A percentile compares a stretch with the other conserved stretches of the same genome.
phyloP scores from a whole-genome alignment of 2,888 invertebrate species.

The Cephus rjabovi region DNA sequence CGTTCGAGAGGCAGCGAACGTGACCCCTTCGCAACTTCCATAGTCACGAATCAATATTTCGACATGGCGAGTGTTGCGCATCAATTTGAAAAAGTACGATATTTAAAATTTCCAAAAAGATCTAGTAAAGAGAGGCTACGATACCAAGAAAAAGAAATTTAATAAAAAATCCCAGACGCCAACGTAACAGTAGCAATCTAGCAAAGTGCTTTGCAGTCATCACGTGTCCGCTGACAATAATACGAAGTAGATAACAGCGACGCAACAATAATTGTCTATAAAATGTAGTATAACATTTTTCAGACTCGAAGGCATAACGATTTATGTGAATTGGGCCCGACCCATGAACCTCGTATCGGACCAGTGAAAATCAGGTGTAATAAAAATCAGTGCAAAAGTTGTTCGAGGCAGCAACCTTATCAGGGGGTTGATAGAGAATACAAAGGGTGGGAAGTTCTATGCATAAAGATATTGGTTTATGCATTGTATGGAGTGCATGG shows the following conservation, averaged over 20 bases:
- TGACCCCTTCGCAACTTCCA: not conserved
- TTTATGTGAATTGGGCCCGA: not conserved
- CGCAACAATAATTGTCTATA: not conserved
- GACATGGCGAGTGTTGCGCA: not conserved
- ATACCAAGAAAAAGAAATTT: not conserved
- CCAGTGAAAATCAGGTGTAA: not conserved
- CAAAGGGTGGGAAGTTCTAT: not conserved
- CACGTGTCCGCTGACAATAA: constrained; percentile 2
- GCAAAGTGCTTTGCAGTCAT: not conserved
- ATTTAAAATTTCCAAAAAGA: not conserved
- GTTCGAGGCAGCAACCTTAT: no score
- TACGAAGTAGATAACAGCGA: not conserved
- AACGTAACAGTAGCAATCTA: not conserved
- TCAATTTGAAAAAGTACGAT: not conserved
- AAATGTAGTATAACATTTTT: not conserved
- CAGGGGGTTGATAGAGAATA: no score
- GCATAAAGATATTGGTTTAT: not conserved
- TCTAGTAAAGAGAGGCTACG: not conserved
- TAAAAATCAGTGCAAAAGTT: no score
- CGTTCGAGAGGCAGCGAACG: not conserved
- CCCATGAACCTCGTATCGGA: not conserved
- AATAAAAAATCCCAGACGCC: not conserved
- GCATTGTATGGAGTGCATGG: not conserved
- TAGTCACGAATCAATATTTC: not conserved
- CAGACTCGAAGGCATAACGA: not conserved